Conservation (phyloP, 2,797 vertebrate genomes). For the Melanotaenia nigrans region DNA sequence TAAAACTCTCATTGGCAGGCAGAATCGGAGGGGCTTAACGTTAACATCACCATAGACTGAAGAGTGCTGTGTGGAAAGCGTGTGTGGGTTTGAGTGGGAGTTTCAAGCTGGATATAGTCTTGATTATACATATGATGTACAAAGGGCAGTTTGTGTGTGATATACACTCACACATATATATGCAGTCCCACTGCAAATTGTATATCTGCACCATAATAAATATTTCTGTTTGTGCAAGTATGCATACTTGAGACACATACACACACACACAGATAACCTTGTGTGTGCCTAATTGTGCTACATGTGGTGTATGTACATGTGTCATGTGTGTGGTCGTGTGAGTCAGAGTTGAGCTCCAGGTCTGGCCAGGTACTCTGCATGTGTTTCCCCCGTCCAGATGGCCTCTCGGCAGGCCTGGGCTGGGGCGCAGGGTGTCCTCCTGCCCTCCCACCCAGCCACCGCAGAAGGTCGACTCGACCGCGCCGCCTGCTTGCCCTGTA, state of each 20-base stretch:
- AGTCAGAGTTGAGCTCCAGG: slow-evolving; percentile 73
- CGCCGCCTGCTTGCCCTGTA: slow-evolving; percentile 61
- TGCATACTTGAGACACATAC: neutral
- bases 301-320: slow-evolving; percentile 43
- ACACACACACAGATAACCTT: neutral
- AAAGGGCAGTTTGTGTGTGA: slow-evolving; percentile 56
- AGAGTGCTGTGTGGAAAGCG: slow-evolving; percentile 64
- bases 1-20: slow-evolving; percentile 76
- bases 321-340: slow-evolving; percentile 52
- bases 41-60: slow-evolving; percentile 63
- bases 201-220: neutral
- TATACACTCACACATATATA: slow-evolving; percentile 33
- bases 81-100: slow-evolving; percentile 77
- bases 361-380: slow-evolving; percentile 83
- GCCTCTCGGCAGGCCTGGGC: slow-evolving; percentile 81
- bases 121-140: slow-evolving; percentile 65
- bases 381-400: slow-evolving; percentile 87
- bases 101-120: slow-evolving; percentile 67
- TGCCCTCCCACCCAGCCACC: slow-evolving; percentile 78
- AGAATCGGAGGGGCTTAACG: slow-evolving; percentile 71
- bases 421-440: slow-evolving; percentile 80
- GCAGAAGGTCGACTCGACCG: slow-evolving; percentile 85
- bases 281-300: slow-evolving; percentile 31
- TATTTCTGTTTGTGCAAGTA: neutral
- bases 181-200: slow-evolving; percentile 11